Percentiles rank a stretch among this genome's conserved stretches.
These are phyloP conservation scores for Apostichopus leukothele DNA, from an alignment of 53 echinoderm and acorn worm genomes.

Conservation along the genomic window DNA sequence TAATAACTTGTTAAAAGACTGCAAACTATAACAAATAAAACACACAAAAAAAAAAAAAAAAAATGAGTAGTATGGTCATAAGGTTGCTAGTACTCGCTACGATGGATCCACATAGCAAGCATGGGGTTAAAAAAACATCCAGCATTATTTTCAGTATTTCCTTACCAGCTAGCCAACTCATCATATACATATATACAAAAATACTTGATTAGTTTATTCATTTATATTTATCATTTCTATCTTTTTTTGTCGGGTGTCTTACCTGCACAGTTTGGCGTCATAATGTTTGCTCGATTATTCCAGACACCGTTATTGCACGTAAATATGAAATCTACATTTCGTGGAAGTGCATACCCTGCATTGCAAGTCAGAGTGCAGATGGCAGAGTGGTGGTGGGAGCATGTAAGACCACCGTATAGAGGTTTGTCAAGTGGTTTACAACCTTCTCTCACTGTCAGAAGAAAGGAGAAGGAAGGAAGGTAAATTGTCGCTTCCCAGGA, in stretches of 20 bases:
- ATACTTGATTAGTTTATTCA: no score
- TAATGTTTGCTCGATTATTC: not conserved
- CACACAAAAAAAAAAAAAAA: no score
- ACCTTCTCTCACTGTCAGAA: not conserved
- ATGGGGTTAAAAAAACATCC: no score
- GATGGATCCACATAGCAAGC: no score
- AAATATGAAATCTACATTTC: not conserved
- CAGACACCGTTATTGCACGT: not conserved
- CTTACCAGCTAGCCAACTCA: no score
- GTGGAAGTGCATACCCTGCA: not conserved
- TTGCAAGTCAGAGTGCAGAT: slow-evolving; percentile 5
- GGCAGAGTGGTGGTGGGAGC: not conserved
- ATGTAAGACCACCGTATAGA: not conserved
- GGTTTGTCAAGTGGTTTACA: not conserved
- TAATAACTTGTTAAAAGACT: no score
- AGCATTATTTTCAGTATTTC: no score
- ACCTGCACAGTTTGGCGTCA: not conserved
- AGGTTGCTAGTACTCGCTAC: no score
- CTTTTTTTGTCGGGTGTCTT: not conserved
- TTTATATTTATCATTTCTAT: no score
- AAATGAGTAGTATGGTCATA: no score
- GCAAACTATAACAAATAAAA: no score
- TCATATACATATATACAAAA: no score
- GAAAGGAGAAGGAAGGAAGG: not conserved
- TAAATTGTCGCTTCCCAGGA: not conserved